phyloP scores from a whole-genome alignment of 23 tunicate genomes.

The Ascidia mentula region DNA sequence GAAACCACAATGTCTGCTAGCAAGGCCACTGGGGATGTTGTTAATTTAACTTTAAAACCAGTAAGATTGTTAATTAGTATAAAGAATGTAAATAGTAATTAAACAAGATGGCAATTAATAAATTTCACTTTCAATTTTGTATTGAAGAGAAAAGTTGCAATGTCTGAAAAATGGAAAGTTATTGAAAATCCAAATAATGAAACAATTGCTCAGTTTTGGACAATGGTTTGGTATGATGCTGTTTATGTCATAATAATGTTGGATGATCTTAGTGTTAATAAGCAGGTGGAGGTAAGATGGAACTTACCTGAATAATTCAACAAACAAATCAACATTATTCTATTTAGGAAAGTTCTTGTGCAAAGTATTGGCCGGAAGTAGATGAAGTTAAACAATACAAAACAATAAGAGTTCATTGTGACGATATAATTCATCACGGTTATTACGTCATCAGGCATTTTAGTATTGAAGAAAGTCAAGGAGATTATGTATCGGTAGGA shows the following conservation, averaged over 20 bases:
- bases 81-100: too few relatives aligned
- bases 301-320: neutral
- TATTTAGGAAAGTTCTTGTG: conserved; percentile 6
- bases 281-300: too few relatives aligned
- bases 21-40: neutral
- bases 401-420: neutral
- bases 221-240: conserved; percentile 27
- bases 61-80: neutral
- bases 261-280: conserved; percentile 15
- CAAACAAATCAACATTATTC: neutral
- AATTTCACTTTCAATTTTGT: too few relatives aligned
- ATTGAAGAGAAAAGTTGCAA: neutral
- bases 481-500: neutral
- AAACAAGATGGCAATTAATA: too few relatives aligned
- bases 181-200: conserved; percentile 19
- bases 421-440: neutral
- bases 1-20: neutral
- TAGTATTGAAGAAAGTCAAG: neutral
- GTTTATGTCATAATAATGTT: conserved; percentile 20
- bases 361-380: conserved; percentile 30
- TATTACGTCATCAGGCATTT: neutral
- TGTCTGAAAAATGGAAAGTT: conserved; percentile 21
- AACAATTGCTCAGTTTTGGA: conserved; percentile 34
- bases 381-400: neutral
- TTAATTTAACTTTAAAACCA: neutral